Conservation (phyloP, 1,140 invertebrate genomes). For the Condylostylus longicornis region DNA sequence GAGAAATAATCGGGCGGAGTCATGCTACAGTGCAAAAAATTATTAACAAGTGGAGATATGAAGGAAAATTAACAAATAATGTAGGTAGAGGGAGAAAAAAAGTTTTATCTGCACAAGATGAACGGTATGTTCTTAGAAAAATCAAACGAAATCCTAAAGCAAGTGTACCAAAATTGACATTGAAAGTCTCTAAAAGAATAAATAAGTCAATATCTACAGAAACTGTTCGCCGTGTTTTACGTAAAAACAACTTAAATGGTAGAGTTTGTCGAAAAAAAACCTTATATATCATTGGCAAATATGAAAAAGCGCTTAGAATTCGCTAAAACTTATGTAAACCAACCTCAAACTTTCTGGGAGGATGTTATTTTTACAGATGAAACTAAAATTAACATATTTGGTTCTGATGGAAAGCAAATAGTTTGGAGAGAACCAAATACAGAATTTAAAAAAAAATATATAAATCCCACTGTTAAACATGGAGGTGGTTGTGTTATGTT, state of each 20-base stretch:
- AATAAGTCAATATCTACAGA: neutral
- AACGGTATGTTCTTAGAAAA: neutral
- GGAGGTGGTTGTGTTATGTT: slow-evolving; percentile 23
- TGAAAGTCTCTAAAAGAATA: neutral
- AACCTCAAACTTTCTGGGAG: slow-evolving; percentile 5
- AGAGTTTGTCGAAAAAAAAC: neutral
- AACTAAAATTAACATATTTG: slow-evolving; percentile 10
- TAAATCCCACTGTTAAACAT: slow-evolving; percentile 26
- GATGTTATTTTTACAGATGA: slow-evolving; percentile 9
- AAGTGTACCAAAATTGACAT: neutral
- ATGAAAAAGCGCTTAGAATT: slow-evolving; percentile 4
- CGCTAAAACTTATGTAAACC: slow-evolving; percentile 5
- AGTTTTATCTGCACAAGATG: neutral
- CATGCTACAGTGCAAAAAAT: slow-evolving; percentile 2
- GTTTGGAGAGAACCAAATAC: slow-evolving; percentile 13
- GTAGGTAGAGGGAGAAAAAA: neutral
- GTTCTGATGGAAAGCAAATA: slow-evolving; percentile 7
- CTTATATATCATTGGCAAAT: slow-evolving; percentile 1
- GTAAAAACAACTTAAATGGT: neutral
- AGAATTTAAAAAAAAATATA: slow-evolving; percentile 10
- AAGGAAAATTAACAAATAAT: neutral
- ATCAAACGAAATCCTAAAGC: neutral
- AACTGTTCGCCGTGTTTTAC: slow-evolving; percentile 1
- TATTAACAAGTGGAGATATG: neutral
- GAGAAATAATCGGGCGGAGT: neutral